Base-by-base conservation (phyloP, 2,797 vertebrate genomes). In the Macropus fuliginosus region DNA sequence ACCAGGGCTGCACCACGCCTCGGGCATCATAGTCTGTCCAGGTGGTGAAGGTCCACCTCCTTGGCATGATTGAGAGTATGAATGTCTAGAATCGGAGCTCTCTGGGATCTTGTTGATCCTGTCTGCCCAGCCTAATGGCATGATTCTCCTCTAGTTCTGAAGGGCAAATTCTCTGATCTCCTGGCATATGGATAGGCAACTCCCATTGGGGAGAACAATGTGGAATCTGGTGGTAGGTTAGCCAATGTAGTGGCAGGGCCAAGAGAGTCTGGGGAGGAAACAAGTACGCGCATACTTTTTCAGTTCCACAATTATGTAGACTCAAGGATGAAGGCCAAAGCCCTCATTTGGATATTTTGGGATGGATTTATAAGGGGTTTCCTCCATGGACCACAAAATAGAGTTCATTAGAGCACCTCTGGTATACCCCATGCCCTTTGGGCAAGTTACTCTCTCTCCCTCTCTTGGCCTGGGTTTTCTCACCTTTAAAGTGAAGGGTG, bases 111-210 rank as follows among this genome's bases (percentile, higher is more conserved):
- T n/a, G 62, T 40, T 16, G 4, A 6, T 74, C 1, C 9, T 16
- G 62, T 40, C 34, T 74, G 62, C 34, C 31, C 62, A 74, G 62
- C 62, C 62, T n/a, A 62, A 13, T 31, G 34, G 62, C 62, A n/a
- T 16, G 31, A 5, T 66, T 46, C 74, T 81, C 8, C 40, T 46
- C 74, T 3, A 27, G 40, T 24, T 27, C 9, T 24, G 10, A 87
- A 46, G 74, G 34, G 21, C 40, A 27, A 46, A 50, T 50, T 10
- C 21, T 87, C 74, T 24, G 40, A 27, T 50, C 40, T 62, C 29
- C 0, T 27, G 40, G 40, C 74, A 0, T 0, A 27, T 3, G 21
- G 40, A 3, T 21, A 81, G 40, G 74, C 2, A 0, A 81, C n/a
- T 40, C 66, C 16, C 5, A 21, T 9, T 21, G 66, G n/a, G 16